Conservation (phyloP, 2,888 invertebrate species). For the Galerucella calmariensis region DNA sequence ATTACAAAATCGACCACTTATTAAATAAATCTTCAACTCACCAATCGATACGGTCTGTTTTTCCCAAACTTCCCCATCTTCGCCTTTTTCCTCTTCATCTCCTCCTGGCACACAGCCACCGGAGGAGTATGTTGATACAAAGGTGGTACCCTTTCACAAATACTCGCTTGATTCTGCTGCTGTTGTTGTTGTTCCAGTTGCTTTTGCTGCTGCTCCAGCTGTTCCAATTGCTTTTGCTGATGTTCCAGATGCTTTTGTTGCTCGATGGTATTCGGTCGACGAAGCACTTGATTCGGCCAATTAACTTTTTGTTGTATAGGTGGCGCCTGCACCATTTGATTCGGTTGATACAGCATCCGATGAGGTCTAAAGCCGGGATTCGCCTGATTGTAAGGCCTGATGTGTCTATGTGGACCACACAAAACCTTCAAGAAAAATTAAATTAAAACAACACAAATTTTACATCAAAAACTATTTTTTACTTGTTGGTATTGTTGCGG, state of each 20-base stretch:
- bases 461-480: neutral
- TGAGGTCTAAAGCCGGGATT: conserved; percentile 58
- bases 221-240: conserved; percentile 53
- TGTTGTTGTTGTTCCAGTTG: conserved; percentile 54
- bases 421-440: conserved; percentile 47
- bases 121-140: conserved; percentile 77
- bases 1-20: neutral
- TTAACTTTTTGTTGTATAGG: conserved; percentile 66
- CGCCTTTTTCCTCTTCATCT: conserved; percentile 70
- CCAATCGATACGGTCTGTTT: conserved; percentile 68
- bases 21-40: conserved; percentile 31
- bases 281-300: conserved; percentile 58
- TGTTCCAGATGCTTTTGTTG: conserved; percentile 47
- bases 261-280: conserved; percentile 49
- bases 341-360: conserved; percentile 45
- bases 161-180: conserved; percentile 60
- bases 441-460: neutral
- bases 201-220: conserved; percentile 53
- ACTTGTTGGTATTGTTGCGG: conserved; percentile 43
- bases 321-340: conserved; percentile 63
- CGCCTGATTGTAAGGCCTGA: conserved; percentile 53
- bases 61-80: conserved; percentile 68
- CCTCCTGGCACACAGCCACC: conserved; percentile 68
- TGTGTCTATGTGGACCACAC: conserved; percentile 61
- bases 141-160: conserved; percentile 78